Evolutionary conservation across 2,113 vertebrate species (phyloP), one percentile per base, ranked within the genome.

Genomic region (Murina feae): DNA sequence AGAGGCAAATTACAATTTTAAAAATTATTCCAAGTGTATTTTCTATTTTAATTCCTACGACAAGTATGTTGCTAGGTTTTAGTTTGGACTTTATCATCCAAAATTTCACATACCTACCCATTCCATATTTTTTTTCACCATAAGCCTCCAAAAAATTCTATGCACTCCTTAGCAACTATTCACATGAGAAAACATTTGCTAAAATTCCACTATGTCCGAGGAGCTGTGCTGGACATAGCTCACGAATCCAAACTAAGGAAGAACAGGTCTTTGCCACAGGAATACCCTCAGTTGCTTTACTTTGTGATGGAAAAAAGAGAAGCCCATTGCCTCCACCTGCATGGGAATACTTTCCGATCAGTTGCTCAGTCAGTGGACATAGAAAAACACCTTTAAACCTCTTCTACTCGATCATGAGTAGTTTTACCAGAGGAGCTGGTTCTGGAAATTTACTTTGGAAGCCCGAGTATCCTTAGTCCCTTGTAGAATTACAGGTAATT

Each of bases 401-500:
- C 58, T 89, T 76, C 47, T 71, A 30, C 28, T 89, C 86, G 44
- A 81, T 74, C 47, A 65, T 74, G 66, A 32, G 8, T n/a, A 79
- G 2, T 63, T 88, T 93, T 83, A 79, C 4, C 21, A 58, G 8
- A 47, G 35, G n/a, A 74, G 11, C 4, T 49, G 51, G 0, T 58
- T 85, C 69, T 88, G 30, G 58, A 89, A 90, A 90, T 76, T 68
- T 17, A 63, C 11, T 84, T 84, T 87, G 13, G 53, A 89, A 82
- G 6, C 74, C 39, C 11, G 84, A 69, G 14, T 84, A 71, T 12
- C 35, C 79, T 83, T 79, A 78, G 4, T 68, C 4, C 14, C 17
- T 58, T 84, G 42, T 92, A 69, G 47, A 90, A 74, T 90, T 65
- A 89, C 65, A 93, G 49, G n/a, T 53, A 87, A 44, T 85, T 88